phyloP scores from a whole-genome alignment of 2,113 vertebrate species.

The Danionella cerebrum region DNA sequence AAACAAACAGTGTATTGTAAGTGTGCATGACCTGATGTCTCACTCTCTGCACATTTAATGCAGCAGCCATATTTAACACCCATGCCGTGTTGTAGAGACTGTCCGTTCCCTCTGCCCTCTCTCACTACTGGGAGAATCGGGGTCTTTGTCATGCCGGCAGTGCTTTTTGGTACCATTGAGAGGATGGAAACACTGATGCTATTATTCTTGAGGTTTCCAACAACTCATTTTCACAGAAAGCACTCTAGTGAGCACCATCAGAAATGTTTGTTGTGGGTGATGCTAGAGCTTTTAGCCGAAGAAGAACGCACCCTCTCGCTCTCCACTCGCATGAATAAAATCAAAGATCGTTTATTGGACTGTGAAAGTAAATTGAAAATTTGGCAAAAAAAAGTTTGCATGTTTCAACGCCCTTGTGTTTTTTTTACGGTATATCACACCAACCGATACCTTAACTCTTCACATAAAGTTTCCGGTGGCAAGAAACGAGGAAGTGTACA shows the following conservation, averaged over 20 bases:
- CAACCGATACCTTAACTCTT: too few relatives aligned
- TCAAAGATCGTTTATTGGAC: too few relatives aligned
- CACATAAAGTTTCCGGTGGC: too few relatives aligned
- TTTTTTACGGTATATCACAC: too few relatives aligned
- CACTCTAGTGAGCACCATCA: not conserved
- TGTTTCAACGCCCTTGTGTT: too few relatives aligned
- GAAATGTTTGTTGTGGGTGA: constrained; percentile 16
- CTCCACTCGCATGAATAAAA: too few relatives aligned
- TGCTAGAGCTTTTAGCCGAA: too few relatives aligned
- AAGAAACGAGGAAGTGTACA: too few relatives aligned
- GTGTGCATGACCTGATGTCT: constrained; percentile 27
- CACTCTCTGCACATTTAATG: constrained; percentile 45
- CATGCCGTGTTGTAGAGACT: constrained; percentile 48
- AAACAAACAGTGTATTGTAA: constrained; percentile 59
- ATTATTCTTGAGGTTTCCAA: constrained; percentile 60
- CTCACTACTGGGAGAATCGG: constrained; percentile 60
- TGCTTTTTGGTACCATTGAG: constrained; percentile 54
- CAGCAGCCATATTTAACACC: constrained; percentile 56
- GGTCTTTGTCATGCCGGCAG: constrained; percentile 70
- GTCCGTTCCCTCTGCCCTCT: constrained; percentile 62
- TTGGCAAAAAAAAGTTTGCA: too few relatives aligned
- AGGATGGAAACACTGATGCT: constrained; percentile 56
- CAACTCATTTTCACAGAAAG: constrained; percentile 13
- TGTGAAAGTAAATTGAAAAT: too few relatives aligned
- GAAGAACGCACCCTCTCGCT: too few relatives aligned